These are phyloP conservation scores for Acipenser ruthenus DNA, from an alignment of 2,797 vertebrate genomes.

Conservation along the genomic window DNA sequence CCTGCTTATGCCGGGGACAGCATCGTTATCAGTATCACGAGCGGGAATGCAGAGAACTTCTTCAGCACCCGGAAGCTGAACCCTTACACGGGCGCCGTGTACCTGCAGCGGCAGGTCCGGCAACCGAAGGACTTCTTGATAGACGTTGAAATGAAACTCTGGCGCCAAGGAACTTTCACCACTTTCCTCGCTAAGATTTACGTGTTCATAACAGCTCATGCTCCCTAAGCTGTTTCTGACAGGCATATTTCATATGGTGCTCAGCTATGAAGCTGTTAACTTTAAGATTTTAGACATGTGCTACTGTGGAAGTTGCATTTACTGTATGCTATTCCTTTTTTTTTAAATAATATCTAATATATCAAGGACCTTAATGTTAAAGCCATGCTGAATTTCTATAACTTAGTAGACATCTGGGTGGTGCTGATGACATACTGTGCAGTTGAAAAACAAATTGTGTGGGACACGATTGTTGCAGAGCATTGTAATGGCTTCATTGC, in stretches of 20 bases:
- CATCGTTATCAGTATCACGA: constrained; percentile 80
- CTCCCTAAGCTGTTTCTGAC: constrained; percentile 51
- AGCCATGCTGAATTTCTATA: constrained; percentile 6
- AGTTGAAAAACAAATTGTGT: too few relatives aligned
- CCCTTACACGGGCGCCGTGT: constrained; percentile 82
- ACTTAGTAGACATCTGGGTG: neutral
- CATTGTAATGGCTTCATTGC: too few relatives aligned
- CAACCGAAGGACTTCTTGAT: constrained; percentile 80
- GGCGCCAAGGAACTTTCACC: constrained; percentile 77
- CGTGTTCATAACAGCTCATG: constrained; percentile 81
- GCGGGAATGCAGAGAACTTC: constrained; percentile 83
- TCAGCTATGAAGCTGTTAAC: constrained; percentile 34
- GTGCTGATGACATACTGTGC: too few relatives aligned
- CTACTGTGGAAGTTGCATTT: constrained; percentile 37
- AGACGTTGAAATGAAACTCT: constrained; percentile 92
- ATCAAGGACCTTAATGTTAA: too few relatives aligned
- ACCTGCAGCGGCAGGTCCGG: constrained; percentile 71
- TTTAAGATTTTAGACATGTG: constrained; percentile 26
- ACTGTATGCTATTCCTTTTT: constrained; percentile 23
- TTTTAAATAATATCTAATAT: too few relatives aligned
- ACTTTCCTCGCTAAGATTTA: constrained; percentile 75
- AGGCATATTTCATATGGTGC: constrained; percentile 47
- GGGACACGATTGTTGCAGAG: too few relatives aligned
- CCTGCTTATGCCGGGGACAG: constrained; percentile 86
- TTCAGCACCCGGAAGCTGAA: constrained; percentile 86